A percentile compares a stretch with the other conserved stretches of the same genome.
These are phyloP conservation scores for Heliconius melpomene DNA, from an alignment of 1,140 invertebrate species.

Conservation along the genomic window DNA sequence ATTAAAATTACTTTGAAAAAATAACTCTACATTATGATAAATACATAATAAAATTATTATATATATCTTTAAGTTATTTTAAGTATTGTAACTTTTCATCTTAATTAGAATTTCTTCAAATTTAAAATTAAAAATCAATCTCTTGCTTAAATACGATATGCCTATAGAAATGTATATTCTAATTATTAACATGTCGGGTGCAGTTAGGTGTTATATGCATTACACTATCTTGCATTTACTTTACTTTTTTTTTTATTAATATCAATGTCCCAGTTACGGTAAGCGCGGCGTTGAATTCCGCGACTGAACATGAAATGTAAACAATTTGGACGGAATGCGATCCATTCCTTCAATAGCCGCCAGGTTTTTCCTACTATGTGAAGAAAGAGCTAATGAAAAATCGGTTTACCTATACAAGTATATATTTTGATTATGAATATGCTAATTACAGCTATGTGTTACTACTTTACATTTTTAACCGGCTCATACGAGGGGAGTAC, in stretches of 20 bases:
- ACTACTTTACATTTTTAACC: slow-evolving; percentile 23
- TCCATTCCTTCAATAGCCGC: background rate
- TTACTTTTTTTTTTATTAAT: too few relatives aligned
- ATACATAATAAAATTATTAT: background rate
- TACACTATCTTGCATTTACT: background rate
- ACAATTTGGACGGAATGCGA: background rate
- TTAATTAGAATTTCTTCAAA: too few relatives aligned
- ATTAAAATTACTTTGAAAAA: background rate
- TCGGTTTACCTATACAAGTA: background rate
- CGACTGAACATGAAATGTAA: background rate
- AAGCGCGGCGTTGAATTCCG: background rate
- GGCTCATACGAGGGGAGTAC: slow-evolving; percentile 39
- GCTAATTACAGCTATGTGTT: background rate
- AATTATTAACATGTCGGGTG: background rate
- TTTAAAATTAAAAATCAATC: too few relatives aligned
- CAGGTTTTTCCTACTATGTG: background rate
- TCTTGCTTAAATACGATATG: too few relatives aligned
- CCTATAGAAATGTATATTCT: background rate
- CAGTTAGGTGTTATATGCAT: background rate
- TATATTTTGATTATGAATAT: background rate
- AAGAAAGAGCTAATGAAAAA: background rate
- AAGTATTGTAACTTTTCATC: too few relatives aligned
- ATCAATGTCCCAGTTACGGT: background rate
- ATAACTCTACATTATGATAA: background rate
- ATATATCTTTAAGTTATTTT: background rate